Evolutionary conservation across 2,113 vertebrate genomes (phyloP).

Genomic region (Bagarius yarrelli): DNA sequence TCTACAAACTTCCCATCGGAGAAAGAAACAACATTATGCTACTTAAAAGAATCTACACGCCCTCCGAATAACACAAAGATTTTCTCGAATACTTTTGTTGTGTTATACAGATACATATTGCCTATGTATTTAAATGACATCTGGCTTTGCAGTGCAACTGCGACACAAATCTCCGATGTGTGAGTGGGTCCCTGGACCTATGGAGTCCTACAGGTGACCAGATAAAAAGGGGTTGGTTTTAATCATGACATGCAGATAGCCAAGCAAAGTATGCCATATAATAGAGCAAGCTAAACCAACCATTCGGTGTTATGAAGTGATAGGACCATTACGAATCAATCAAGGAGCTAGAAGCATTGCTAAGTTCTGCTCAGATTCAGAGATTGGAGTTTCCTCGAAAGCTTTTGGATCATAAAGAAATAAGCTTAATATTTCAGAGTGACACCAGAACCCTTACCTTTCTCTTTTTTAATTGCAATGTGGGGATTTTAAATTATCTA

Average conservation of each 20-base stretch:
- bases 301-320: slow-evolving; percentile 51
- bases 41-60: slow-evolving; percentile 62
- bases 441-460: slow-evolving; percentile 23
- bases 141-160: slow-evolving; percentile 24
- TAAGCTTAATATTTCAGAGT: slow-evolving; percentile 20
- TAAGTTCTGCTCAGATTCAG: slow-evolving; percentile 38
- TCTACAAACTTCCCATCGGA: slow-evolving; percentile 80
- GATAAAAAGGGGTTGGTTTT: slow-evolving; percentile 62
- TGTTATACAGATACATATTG: slow-evolving; percentile 48
- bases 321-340: slow-evolving; percentile 46
- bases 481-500: slow-evolving; percentile 10
- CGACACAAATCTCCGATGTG: slow-evolving; percentile 13
- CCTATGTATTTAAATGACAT: slow-evolving; percentile 35
- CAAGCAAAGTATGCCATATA: slow-evolving; percentile 64
- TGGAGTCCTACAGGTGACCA: slow-evolving; percentile 18
- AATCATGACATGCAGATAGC: slow-evolving; percentile 71
- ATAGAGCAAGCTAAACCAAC: slow-evolving; percentile 50
- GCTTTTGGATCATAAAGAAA: slow-evolving; percentile 41
- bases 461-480: slow-evolving; percentile 1
- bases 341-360: slow-evolving; percentile 34
- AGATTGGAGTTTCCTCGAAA: slow-evolving; percentile 25
- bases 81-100: slow-evolving; percentile 40
- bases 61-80: slow-evolving; percentile 36
- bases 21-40: slow-evolving; percentile 66
- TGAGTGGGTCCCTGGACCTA: slow-evolving; percentile 21